Conservation (phyloP, 2,797 vertebrate species). For the Liasis olivaceus region DNA sequence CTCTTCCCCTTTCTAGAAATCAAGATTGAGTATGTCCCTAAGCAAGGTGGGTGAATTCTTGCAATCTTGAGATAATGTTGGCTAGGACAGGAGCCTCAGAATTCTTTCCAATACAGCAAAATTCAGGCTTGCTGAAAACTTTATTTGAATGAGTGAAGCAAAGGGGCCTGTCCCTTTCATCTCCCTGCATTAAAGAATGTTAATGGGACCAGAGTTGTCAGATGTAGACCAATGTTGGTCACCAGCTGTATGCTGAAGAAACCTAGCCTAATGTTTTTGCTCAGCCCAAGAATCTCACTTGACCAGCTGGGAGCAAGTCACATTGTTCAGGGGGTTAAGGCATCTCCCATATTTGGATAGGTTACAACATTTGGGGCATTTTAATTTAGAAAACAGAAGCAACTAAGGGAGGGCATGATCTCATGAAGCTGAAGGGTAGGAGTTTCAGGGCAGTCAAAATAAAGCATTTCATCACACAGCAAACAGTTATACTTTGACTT, state of each 20-base stretch:
- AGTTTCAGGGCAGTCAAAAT: neutral
- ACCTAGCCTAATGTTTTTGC: neutral
- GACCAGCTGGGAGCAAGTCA: neutral
- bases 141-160: too few species aligned
- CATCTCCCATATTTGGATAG: neutral
- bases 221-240: neutral
- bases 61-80: neutral
- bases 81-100: neutral
- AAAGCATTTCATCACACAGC: neutral
- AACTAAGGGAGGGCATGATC: neutral
- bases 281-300: neutral
- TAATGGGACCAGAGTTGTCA: neutral
- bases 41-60: conserved; percentile 30
- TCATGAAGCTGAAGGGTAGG: neutral
- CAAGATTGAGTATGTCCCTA: conserved; percentile 46
- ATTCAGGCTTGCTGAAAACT: neutral
- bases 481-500: neutral
- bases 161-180: neutral
- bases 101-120: neutral
- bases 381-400: neutral
- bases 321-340: neutral
- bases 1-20: conserved; percentile 37
- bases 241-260: neutral
- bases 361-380: neutral
- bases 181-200: neutral